Percentiles rank a stretch among this genome's conserved stretches.
Conservation (phyloP, 2,888 invertebrate species). For the Netelia virgata region DNA sequence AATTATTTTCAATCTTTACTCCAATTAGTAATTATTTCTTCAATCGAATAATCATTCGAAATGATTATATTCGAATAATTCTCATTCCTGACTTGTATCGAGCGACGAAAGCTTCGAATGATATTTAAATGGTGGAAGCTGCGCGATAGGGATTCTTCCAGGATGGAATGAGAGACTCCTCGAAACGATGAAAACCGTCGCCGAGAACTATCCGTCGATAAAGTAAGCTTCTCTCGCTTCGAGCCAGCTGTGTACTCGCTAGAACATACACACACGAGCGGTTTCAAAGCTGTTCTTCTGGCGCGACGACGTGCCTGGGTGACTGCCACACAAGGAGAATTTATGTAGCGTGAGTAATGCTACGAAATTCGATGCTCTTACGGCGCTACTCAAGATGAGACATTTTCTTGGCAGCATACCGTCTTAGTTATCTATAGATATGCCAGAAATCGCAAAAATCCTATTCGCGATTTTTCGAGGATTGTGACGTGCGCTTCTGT, state of each 20-base stretch:
- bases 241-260: conserved; percentile 7
- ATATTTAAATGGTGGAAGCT: conserved; percentile 10
- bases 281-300: conserved; percentile 47
- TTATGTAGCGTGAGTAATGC: conserved; percentile 68
- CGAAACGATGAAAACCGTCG: conserved; percentile 39
- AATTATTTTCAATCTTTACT: not conserved
- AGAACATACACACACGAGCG: conserved; percentile 11
- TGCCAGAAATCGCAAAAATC: conserved; percentile 51
- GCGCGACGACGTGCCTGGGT: conserved; percentile 10
- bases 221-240: conserved; percentile 25
- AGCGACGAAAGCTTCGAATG: conserved; percentile 13
- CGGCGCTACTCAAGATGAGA: conserved; percentile 57
- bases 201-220: conserved; percentile 62
- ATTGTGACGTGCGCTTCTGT: not conserved
- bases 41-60: not conserved
- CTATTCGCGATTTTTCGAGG: conserved; percentile 31
- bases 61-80: not conserved
- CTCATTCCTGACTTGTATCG: conserved; percentile 2
- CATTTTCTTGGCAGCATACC: conserved; percentile 51
- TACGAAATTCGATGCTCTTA: conserved; percentile 67
- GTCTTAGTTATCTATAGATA: conserved; percentile 31
- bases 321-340: conserved; percentile 66
- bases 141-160: conserved; percentile 24
- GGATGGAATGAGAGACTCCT: conserved; percentile 29
- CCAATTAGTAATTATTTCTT: not conserved